phyloP scores from a whole-genome alignment of 2,888 invertebrate genomes.

The Trileptium ribeirensis region DNA sequence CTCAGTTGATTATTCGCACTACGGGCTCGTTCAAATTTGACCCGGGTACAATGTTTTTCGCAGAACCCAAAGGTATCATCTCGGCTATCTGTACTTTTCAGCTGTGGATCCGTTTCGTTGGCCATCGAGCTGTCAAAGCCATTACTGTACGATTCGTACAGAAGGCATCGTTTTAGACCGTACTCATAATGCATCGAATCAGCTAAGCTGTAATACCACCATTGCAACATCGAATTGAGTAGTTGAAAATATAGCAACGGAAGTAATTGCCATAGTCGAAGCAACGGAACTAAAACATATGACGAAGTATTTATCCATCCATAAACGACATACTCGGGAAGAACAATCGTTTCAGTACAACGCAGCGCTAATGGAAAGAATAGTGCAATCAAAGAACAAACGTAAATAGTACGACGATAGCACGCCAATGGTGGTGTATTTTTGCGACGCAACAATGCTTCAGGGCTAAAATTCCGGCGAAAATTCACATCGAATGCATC shows the following conservation, averaged over 20 bases:
- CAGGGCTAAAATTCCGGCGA: background rate
- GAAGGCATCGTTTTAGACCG: too few relatives aligned
- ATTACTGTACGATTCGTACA: too few relatives aligned
- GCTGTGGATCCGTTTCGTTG: too few relatives aligned
- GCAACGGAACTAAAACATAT: constrained; percentile 12
- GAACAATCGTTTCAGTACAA: background rate
- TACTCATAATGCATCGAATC: too few relatives aligned
- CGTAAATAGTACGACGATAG: background rate
- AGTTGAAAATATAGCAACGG: constrained; percentile 5
- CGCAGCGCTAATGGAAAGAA: background rate
- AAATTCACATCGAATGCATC: background rate
- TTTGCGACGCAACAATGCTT: background rate
- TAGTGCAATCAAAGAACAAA: background rate
- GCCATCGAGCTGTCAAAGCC: too few relatives aligned
- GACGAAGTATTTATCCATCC: background rate
- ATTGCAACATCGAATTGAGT: background rate
- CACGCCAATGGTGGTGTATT: background rate
- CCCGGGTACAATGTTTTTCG: too few relatives aligned
- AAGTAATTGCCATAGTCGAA: constrained; percentile 1
- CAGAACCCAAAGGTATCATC: too few relatives aligned
- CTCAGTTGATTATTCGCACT: too few relatives aligned
- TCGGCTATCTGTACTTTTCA: too few relatives aligned
- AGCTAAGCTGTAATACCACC: background rate
- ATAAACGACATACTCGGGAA: too few relatives aligned
- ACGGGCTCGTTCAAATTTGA: too few relatives aligned